Conservation (phyloP, 2,888 invertebrate species). For the Oligia latruncula region DNA sequence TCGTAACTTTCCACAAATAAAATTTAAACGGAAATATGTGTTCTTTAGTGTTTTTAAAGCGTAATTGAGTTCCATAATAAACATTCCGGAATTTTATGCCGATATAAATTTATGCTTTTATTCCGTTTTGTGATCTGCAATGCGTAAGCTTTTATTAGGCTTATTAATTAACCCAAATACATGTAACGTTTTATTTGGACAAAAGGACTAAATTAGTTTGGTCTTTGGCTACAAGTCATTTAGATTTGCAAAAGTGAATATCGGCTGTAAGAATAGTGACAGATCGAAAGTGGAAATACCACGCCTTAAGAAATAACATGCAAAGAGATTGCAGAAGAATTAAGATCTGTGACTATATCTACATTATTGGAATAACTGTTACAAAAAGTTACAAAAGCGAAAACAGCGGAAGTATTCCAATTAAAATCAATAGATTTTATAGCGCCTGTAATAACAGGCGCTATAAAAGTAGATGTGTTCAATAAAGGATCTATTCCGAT, state of each 20-base stretch:
- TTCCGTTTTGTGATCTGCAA: constrained; percentile 13
- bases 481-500: constrained; percentile 58
- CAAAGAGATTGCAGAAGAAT: constrained; percentile 3
- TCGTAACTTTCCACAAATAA: constrained; percentile 54
- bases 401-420: constrained; percentile 33
- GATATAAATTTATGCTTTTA: constrained; percentile 28
- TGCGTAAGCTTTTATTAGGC: constrained; percentile 16
- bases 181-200: not conserved
- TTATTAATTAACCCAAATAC: not conserved
- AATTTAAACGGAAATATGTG: constrained; percentile 44
- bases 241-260: not conserved
- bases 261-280: not conserved
- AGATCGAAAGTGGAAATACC: not conserved
- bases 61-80: constrained; percentile 36
- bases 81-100: constrained; percentile 38
- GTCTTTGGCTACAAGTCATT: not conserved
- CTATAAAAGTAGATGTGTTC: constrained; percentile 48
- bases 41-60: constrained; percentile 36
- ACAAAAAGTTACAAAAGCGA: constrained; percentile 5
- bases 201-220: not conserved
- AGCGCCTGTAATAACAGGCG: constrained; percentile 7
- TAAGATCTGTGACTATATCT: not conserved
- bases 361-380: not conserved
- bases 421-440: constrained; percentile 30
- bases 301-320: not conserved